These are phyloP conservation scores for Macrocentrus cingulum DNA, from an alignment of 1,140 invertebrate species.

Conservation along the genomic window DNA sequence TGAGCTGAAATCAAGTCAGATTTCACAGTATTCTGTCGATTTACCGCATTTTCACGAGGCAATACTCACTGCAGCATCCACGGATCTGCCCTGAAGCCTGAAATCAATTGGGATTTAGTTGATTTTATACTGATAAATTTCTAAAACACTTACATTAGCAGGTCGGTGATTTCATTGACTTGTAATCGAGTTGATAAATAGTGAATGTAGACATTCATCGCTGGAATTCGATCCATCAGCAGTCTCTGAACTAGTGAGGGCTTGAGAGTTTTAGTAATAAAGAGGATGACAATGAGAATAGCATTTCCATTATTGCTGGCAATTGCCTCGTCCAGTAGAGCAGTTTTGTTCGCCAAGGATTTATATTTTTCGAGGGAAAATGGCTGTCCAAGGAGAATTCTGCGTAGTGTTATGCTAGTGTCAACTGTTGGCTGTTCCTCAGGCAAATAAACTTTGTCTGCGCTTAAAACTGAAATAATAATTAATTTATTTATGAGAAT, in stretches of 20 bases:
- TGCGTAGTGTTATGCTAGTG: constrained; percentile 50
- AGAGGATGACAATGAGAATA: constrained; percentile 60
- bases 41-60: background rate
- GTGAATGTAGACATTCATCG: constrained; percentile 57
- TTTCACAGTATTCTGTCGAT: background rate
- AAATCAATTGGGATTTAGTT: constrained; percentile 29
- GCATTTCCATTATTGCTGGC: constrained; percentile 60
- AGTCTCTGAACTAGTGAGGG: constrained; percentile 55
- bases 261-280: constrained; percentile 60
- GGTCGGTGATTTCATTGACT: constrained; percentile 58
- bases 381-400: constrained; percentile 54
- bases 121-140: constrained; percentile 12
- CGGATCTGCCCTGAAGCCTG: constrained; percentile 58
- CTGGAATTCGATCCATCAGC: constrained; percentile 53
- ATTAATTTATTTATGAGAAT: background rate
- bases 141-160: constrained; percentile 56
- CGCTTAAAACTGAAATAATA: constrained; percentile 41
- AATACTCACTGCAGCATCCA: constrained; percentile 59
- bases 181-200: constrained; percentile 59
- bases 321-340: constrained; percentile 57
- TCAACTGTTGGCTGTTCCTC: constrained; percentile 38
- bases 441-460: constrained; percentile 39
- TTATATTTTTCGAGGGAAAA: constrained; percentile 60
- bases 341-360: constrained; percentile 58
- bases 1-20: constrained; percentile 51